phyloP scores from a whole-genome alignment of 2,888 invertebrate species.

The Dryadula phaetusa region DNA sequence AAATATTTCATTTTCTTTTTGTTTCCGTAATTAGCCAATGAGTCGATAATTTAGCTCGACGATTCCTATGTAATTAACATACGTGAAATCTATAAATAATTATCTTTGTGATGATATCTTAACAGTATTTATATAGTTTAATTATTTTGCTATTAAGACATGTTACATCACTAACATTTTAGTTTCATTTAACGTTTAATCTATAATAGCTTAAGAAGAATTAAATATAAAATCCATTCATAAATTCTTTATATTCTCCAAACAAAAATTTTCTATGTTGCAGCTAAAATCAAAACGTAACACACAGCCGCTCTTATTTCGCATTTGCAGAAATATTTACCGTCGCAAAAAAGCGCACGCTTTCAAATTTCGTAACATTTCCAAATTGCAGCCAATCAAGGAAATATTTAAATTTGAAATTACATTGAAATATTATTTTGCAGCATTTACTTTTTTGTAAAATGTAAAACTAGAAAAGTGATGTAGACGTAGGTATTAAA shows the following conservation, averaged over 20 bases:
- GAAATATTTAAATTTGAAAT: not conserved
- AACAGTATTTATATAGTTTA: too few species aligned
- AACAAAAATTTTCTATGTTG: not conserved
- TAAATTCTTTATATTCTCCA: not conserved
- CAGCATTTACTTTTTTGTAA: not conserved
- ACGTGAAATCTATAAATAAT: not conserved
- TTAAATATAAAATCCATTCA: not conserved
- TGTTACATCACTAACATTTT: not conserved
- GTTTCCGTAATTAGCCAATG: slow-evolving; percentile 16
- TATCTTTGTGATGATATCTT: not conserved
- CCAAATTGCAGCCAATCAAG: not conserved
- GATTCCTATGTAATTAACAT: slow-evolving; percentile 12
- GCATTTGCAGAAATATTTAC: slow-evolving; percentile 44
- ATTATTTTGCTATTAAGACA: too few species aligned
- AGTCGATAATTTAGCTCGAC: not conserved
- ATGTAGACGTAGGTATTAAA: not conserved
- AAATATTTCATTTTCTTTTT: slow-evolving; percentile 42
- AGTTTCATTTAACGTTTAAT: not conserved
- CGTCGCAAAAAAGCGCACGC: slow-evolving; percentile 38
- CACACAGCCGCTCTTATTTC: slow-evolving; percentile 38
- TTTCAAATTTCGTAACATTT: slow-evolving; percentile 3
- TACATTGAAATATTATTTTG: not conserved
- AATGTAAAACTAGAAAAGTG: not conserved
- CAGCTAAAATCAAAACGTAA: slow-evolving; percentile 7
- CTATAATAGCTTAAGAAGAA: not conserved